These are phyloP conservation scores for Philopedon plagiatum DNA, from an alignment of 2,888 invertebrate genomes.

Conservation along the genomic window DNA sequence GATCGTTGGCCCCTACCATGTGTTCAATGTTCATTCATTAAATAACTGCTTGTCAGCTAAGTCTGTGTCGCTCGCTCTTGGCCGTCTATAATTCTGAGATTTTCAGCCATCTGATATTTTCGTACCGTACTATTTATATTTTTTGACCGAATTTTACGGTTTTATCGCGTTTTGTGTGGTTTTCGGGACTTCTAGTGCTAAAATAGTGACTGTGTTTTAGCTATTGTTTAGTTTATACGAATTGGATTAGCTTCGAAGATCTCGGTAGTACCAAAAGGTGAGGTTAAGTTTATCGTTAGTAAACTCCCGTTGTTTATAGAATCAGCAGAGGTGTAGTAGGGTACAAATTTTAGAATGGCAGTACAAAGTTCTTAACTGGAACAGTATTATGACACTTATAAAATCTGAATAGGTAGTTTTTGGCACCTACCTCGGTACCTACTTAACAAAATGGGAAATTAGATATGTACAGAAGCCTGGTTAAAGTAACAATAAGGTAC, in stretches of 20 bases:
- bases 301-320: constrained; percentile 40
- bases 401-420: no score
- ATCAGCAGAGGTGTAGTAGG: constrained; percentile 14
- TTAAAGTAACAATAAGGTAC: no score
- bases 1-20: constrained; percentile 50
- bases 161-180: constrained; percentile 20
- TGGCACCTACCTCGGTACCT: no score
- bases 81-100: constrained; percentile 40
- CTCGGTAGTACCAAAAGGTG: constrained; percentile 38
- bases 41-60: constrained; percentile 58
- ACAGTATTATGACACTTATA: no score
- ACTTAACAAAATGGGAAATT: no score
- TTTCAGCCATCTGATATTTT: constrained; percentile 42
- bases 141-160: constrained; percentile 14
- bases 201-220: constrained; percentile 23
- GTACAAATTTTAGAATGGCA: no score
- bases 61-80: constrained; percentile 38
- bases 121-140: constrained; percentile 21
- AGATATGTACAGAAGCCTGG: no score
- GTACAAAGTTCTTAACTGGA: no score
- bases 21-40: constrained; percentile 64
- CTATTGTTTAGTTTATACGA: constrained; percentile 11
- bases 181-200: constrained; percentile 20
- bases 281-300: constrained; percentile 40
- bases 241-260: constrained; percentile 11